These are phyloP conservation scores for Pangasius mekongensis DNA, from an alignment of 2,797 vertebrate species.

Conservation along the genomic window DNA sequence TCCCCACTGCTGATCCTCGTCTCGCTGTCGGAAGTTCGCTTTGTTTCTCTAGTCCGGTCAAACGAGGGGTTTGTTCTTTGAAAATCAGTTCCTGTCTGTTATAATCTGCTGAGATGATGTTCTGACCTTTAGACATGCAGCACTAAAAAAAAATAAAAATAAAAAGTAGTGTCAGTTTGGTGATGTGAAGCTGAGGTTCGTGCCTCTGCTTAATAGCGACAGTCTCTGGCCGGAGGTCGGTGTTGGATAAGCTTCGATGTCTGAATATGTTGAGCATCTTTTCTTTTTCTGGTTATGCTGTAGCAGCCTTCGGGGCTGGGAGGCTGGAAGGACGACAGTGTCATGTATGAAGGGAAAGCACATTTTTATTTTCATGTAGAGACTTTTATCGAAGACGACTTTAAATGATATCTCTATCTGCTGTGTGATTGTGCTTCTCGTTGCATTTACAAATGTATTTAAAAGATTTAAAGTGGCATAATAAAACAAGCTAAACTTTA, in stretches of 20 bases:
- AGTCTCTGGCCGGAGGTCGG: constrained; percentile 40
- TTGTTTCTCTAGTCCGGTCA: constrained; percentile 3
- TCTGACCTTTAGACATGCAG: constrained; percentile 36
- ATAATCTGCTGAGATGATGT: constrained; percentile 23
- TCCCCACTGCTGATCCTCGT: neutral
- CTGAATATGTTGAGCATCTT: constrained; percentile 43
- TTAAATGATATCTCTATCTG: constrained; percentile 69
- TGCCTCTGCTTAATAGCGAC: constrained; percentile 31
- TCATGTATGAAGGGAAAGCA: constrained; percentile 59
- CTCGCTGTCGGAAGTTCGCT: neutral
- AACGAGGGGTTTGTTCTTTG: neutral
- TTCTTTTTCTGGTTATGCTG: constrained; percentile 43
- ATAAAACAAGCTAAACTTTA: constrained; percentile 58
- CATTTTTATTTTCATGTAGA: constrained; percentile 68
- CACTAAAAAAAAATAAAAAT: constrained; percentile 23
- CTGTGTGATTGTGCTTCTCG: constrained; percentile 76
- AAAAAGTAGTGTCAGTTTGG: neutral
- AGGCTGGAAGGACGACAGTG: constrained; percentile 47
- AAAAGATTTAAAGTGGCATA: constrained; percentile 56
- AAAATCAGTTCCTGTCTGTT: constrained; percentile 12
- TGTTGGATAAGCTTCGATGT: constrained; percentile 42
- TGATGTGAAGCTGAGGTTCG: constrained; percentile 8
- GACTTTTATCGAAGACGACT: constrained; percentile 70
- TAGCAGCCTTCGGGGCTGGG: constrained; percentile 45
- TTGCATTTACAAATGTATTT: constrained; percentile 75